Evolutionary conservation across 2,113 vertebrate genomes (phyloP).

Genomic region (Apodemus sylvaticus): DNA sequence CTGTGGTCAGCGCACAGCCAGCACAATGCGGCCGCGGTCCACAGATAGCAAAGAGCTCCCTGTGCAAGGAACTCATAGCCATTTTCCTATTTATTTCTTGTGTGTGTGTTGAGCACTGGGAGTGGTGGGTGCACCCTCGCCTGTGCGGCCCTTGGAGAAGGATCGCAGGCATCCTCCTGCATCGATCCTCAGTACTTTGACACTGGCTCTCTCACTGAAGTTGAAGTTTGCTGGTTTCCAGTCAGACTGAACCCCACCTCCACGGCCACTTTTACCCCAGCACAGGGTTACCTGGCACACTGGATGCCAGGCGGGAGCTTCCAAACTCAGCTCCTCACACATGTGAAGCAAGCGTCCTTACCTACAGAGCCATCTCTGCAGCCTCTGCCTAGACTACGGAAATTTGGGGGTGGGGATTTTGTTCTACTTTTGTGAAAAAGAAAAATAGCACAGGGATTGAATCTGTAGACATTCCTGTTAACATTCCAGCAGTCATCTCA

Average conservation of each 20-base stretch:
- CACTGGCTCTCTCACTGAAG: not conserved
- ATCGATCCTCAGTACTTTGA: not conserved
- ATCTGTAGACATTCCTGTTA: not conserved
- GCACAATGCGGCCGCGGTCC: accelerated
- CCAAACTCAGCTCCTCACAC: not conserved
- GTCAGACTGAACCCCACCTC: not conserved
- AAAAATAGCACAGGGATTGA: not conserved
- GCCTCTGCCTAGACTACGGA: not conserved
- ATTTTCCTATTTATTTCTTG: too few species aligned
- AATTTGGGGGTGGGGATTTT: not conserved
- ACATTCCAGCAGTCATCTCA: not conserved
- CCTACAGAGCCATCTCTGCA: not conserved
- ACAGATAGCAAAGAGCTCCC: accelerated
- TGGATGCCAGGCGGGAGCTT: not conserved
- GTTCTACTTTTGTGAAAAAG: not conserved
- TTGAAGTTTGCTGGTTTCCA: too few species aligned
- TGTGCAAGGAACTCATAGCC: too few species aligned
- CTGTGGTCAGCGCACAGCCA: not conserved
- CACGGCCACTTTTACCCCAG: not conserved
- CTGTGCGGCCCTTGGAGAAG: too few species aligned
- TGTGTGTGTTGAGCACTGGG: not conserved
- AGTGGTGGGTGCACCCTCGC: not conserved
- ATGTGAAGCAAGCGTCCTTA: not conserved
- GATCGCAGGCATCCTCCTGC: not conserved
- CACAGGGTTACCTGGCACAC: not conserved